Evolutionary conservation across 2,113 vertebrate species (phyloP).

Genomic region (Phasianus colchicus): DNA sequence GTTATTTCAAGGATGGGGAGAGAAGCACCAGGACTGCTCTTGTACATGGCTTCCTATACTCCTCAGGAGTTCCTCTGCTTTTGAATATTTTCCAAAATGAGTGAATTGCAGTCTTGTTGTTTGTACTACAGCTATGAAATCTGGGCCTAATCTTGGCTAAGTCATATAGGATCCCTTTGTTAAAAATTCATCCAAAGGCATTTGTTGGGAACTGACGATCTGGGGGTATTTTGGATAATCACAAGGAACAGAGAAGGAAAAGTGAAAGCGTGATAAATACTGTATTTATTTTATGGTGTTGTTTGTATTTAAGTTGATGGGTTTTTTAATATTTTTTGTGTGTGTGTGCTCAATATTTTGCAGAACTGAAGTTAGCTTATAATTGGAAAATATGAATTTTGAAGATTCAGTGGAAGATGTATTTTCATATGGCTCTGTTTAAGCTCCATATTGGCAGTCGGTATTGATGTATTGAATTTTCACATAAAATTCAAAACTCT

Average conservation of each 20-base stretch:
- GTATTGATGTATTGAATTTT: conserved; percentile 56
- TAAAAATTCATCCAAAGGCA: neutral
- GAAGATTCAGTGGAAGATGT: neutral
- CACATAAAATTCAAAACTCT: conserved; percentile 45
- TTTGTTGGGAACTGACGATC: neutral
- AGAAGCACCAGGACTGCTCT: neutral
- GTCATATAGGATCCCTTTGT: neutral
- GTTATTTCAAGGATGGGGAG: neutral
- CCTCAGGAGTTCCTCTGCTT: neutral
- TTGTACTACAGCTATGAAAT: neutral
- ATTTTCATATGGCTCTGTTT: neutral
- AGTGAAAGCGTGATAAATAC: neutral
- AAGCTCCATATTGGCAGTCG: neutral
- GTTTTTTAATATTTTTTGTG: neutral
- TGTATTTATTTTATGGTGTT: neutral
- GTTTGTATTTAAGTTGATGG: neutral
- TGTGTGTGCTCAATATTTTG: neutral
- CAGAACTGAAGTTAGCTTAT: neutral
- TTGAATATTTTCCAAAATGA: neutral
- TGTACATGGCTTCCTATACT: neutral
- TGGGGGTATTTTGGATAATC: neutral
- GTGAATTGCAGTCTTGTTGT: neutral
- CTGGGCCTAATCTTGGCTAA: neutral
- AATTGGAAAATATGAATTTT: neutral
- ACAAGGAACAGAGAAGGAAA: neutral